Conservation (phyloP, 2,888 invertebrate genomes). For the Germaria angustata region DNA sequence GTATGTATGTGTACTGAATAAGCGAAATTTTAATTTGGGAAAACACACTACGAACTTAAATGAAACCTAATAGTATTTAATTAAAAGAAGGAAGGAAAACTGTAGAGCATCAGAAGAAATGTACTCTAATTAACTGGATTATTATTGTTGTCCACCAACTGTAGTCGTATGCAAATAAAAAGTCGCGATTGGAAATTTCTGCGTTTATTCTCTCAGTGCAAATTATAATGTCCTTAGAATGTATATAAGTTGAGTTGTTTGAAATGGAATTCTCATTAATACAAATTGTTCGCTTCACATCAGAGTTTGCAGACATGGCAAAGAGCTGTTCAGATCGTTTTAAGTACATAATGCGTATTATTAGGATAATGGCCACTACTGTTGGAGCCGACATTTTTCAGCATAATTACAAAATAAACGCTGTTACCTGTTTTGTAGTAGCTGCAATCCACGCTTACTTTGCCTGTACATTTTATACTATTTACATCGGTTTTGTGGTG, state of each 20-base stretch:
- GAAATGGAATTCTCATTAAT: not conserved
- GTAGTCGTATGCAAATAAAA: no score
- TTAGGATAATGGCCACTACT: conserved; percentile 8
- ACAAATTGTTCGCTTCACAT: not conserved
- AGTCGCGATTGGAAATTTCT: no score
- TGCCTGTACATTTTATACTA: conserved; percentile 69
- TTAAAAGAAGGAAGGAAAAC: no score
- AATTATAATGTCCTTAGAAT: not conserved
- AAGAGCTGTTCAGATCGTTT: conserved; percentile 9
- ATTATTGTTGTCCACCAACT: no score
- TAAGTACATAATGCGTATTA: not conserved
- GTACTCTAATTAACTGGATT: no score
- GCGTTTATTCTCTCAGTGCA: no score
- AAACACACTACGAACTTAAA: no score
- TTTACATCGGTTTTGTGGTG: conserved; percentile 69
- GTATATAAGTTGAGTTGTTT: not conserved
- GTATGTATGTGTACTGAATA: no score
- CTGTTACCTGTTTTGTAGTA: conserved; percentile 67
- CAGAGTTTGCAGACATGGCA: not conserved
- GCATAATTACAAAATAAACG: conserved; percentile 66
- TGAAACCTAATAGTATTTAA: no score
- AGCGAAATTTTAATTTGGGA: no score
- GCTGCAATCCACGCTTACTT: conserved; percentile 61
- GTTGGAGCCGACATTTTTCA: conserved; percentile 69
- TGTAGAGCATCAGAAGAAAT: no score